These are phyloP conservation scores for Pollenia griseotomentosa DNA, from an alignment of 2,888 invertebrate genomes.

Conservation along the genomic window DNA sequence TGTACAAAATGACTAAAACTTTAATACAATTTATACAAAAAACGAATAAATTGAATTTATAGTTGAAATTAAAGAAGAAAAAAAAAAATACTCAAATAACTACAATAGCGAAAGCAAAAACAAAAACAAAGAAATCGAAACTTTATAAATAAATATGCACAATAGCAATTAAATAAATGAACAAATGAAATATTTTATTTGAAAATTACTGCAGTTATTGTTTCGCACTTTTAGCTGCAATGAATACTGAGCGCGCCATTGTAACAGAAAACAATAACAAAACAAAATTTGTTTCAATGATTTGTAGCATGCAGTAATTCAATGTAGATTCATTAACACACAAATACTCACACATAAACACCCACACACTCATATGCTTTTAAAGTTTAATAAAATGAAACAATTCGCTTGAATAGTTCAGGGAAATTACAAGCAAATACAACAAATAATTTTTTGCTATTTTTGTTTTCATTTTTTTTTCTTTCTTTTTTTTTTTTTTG, in stretches of 20 bases:
- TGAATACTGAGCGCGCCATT: conserved; percentile 30
- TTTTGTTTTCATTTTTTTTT: background rate
- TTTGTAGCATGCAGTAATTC: conserved; percentile 57
- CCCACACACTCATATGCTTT: background rate
- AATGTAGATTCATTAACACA: conserved; percentile 55
- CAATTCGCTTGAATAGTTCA: conserved; percentile 19
- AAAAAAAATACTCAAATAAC: background rate
- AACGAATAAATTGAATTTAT: conserved; percentile 29
- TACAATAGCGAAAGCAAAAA: background rate
- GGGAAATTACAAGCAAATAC: background rate
- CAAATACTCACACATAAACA: conserved; percentile 2
- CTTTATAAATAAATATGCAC: conserved; percentile 45
- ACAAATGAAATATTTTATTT: conserved; percentile 58
- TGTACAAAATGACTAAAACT: conserved; percentile 5
- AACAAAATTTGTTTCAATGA: conserved; percentile 27
- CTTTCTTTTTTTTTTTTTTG: background rate
- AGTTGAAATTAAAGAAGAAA: background rate
- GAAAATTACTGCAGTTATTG: conserved; percentile 41
- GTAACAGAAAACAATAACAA: conserved; percentile 10
- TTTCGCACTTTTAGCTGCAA: conserved; percentile 45
- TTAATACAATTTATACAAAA: background rate
- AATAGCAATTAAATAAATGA: conserved; percentile 62
- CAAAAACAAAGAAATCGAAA: conserved; percentile 26
- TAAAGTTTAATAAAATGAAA: background rate
- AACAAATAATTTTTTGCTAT: background rate